Evolutionary conservation across 2,888 invertebrate species (phyloP), one percentile per base, ranked within the genome.

Genomic region (Anticlea derivata): DNA sequence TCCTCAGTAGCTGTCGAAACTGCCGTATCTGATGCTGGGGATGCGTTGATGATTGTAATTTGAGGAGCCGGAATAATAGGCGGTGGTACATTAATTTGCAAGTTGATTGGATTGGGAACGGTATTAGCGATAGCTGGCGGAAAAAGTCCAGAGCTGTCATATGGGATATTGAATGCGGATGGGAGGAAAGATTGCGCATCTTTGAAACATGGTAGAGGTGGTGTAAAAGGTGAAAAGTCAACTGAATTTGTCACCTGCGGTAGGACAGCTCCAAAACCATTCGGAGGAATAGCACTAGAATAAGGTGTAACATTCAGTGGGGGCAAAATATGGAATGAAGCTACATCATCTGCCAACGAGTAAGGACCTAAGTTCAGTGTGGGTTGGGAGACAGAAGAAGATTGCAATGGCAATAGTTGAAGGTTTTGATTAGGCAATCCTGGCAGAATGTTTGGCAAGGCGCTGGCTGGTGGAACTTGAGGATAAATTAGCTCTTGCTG

Each of bases 41-140:
- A 54, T 2, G 34, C n/a, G 24, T 48, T 53, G 10, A 75, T 60
- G 1, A 75, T 50, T 11, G 71, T 65, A 60, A 76, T 62, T 17
- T 54, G 56, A 7, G 80, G 77, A 10, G 70, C 62, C 13, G 72
- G 65, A n/a, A 59, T 40, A 6, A 50, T 65, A 20, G 72, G 66
- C 2, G 76, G 50, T 35, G 82, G 78, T 20, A 82, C 40, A 40
- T 73, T 78, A 17, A 83, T 73, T 54, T 81, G 73, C 8, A 83
- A 65, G 58, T 62, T 75, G 38, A 81, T 56, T 1, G 84, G 82
- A 20, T 58, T 31, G 0, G 46, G 54, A 31, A 8, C n/a, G 0
- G 20, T 35, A 27, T 56, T 46, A 34, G 24, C 7, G 6, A 23
- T 29, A 8, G 29, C 17, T 12, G 33, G 22, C 7, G 12, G 10